Conservation (phyloP, 2,113 vertebrate genomes). For the Orthonyx spaldingii region DNA sequence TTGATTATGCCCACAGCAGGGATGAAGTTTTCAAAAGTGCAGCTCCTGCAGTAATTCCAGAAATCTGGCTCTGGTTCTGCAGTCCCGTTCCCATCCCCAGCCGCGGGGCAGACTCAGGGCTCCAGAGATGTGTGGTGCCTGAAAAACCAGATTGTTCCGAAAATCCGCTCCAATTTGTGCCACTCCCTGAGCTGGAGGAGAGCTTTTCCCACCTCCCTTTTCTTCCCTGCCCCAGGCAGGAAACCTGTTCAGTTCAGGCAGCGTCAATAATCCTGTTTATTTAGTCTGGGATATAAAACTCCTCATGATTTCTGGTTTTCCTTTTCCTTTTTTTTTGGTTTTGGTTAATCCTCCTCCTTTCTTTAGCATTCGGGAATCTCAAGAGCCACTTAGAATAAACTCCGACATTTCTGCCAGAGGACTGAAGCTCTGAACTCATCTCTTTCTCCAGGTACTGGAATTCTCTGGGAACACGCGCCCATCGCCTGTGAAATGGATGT, state of each 20-base stretch:
- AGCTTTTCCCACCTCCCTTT: neutral
- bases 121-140: neutral
- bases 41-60: neutral
- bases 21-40: neutral
- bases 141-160: neutral
- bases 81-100: neutral
- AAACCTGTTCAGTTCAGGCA: neutral
- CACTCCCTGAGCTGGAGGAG: neutral
- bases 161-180: neutral
- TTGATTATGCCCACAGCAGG: neutral
- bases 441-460: neutral
- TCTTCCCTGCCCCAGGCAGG: neutral
- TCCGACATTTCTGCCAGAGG: neutral
- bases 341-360: neutral
- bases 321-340: rapidly evolving
- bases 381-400: neutral
- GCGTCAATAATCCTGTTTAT: neutral
- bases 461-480: neutral
- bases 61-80: rapidly evolving
- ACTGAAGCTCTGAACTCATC: neutral
- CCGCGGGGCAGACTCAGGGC: rapidly evolving
- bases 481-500: rapidly evolving
- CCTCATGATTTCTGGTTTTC: neutral
- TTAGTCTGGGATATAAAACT: neutral
- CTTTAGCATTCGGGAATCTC: neutral